A percentile compares a stretch with the other conserved stretches of the same genome.
Conservation (phyloP, 1,140 invertebrate species). For the Augochlora pura region DNA sequence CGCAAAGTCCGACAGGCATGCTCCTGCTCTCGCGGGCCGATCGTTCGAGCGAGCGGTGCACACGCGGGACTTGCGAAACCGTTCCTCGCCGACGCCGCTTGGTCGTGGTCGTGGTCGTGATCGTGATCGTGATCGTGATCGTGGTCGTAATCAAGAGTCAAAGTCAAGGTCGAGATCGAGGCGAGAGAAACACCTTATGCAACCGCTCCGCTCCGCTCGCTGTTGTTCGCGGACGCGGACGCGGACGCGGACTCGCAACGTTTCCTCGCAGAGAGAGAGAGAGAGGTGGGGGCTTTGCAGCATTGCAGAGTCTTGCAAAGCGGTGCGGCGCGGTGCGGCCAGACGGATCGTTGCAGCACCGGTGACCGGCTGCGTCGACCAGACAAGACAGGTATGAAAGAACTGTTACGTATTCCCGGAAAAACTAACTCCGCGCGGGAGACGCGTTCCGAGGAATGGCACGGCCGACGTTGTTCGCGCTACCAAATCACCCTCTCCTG, state of each 20-base stretch:
- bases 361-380: slow-evolving; percentile 29
- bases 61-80: slow-evolving; percentile 61
- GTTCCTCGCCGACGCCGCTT: slow-evolving; percentile 55
- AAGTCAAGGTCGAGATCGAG: slow-evolving; percentile 76
- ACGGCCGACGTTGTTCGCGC: neutral
- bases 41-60: slow-evolving; percentile 33
- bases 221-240: slow-evolving; percentile 23
- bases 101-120: slow-evolving; percentile 61
- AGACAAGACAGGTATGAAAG: slow-evolving; percentile 47
- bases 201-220: slow-evolving; percentile 44
- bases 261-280: slow-evolving; percentile 16
- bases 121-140: slow-evolving; percentile 68
- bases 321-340: too few species aligned
- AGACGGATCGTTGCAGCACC: slow-evolving; percentile 32
- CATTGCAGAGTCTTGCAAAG: too few species aligned
- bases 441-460: neutral
- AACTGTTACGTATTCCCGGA: slow-evolving; percentile 56
- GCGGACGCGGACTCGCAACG: slow-evolving; percentile 24
- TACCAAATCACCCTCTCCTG: neutral
- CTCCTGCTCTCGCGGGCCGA: too few species aligned
- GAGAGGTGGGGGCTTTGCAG: too few species aligned
- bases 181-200: slow-evolving; percentile 69
- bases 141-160: slow-evolving; percentile 75
- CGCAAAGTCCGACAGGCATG: neutral
- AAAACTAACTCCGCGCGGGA: slow-evolving; percentile 18